phyloP scores from a whole-genome alignment of 2,113 vertebrate genomes.

The Anthoscopus minutus region DNA sequence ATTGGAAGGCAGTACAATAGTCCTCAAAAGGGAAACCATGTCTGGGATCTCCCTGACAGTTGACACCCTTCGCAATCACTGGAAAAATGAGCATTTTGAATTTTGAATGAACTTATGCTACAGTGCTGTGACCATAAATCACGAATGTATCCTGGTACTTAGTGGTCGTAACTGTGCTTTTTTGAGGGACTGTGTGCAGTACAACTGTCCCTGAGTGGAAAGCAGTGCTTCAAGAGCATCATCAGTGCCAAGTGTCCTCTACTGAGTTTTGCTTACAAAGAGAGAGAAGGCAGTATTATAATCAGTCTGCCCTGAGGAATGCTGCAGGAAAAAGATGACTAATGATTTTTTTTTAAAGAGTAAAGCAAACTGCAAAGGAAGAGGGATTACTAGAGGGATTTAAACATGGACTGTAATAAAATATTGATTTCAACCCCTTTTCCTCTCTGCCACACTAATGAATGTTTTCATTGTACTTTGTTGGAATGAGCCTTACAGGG shows the following conservation, averaged over 20 bases:
- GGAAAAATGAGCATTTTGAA: background rate
- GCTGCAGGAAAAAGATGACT: background rate
- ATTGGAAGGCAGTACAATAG: background rate
- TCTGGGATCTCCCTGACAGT: background rate
- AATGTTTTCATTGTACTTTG: background rate
- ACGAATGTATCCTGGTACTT: background rate
- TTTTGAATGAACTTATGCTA: background rate
- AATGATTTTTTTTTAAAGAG: background rate
- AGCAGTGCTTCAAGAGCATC: background rate
- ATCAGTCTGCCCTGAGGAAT: background rate
- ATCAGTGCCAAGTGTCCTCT: background rate
- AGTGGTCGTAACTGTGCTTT: accelerated
- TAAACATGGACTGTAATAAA: background rate
- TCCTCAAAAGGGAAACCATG: background rate
- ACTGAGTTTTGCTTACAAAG: background rate
- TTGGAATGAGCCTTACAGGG: background rate
- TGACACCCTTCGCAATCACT: background rate
- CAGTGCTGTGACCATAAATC: background rate
- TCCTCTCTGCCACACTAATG: background rate
- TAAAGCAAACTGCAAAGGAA: background rate
- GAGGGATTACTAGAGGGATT: background rate
- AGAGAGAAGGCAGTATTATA: background rate
- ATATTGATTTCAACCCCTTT: background rate
- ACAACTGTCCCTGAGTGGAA: background rate
- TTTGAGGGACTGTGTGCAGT: background rate